Evolutionary conservation across 2,113 vertebrate species (phyloP).

Genomic region (Hippocampus abdominalis): DNA sequence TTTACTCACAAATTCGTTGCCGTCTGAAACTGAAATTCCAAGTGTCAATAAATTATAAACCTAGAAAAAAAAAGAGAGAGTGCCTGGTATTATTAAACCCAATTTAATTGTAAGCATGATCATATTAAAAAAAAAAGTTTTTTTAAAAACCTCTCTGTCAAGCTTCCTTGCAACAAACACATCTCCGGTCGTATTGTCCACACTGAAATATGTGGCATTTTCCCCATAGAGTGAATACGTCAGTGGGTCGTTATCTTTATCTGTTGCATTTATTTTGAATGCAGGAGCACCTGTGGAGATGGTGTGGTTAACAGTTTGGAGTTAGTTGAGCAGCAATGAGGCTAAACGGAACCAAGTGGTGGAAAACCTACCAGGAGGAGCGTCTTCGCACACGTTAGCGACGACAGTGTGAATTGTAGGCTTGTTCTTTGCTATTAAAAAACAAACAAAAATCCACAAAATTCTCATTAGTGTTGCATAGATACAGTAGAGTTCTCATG

Average conservation of each 20-base stretch:
- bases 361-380: constrained; percentile 12
- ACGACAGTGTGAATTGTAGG: rapidly evolving
- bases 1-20: rapidly evolving
- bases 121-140: too few species aligned
- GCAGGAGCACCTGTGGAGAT: constrained; percentile 34
- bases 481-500: neutral
- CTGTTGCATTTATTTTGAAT: constrained; percentile 66
- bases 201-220: constrained; percentile 46
- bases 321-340: neutral
- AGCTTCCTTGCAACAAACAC: constrained; percentile 41
- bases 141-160: constrained; percentile 76
- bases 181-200: neutral
- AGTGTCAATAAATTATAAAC: rapidly evolving
- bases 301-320: neutral
- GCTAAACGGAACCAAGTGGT: neutral
- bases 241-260: constrained; percentile 32
- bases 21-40: constrained; percentile 9
- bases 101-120: neutral
- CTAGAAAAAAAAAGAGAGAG: constrained; percentile 24
- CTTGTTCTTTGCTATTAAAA: constrained; percentile 33
- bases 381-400: constrained; percentile 29
- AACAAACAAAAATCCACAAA: constrained; percentile 15
- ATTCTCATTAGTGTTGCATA: neutral
- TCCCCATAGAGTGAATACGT: constrained; percentile 42
- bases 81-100: neutral